Evolutionary conservation across 2,113 vertebrate species (phyloP).

Genomic region (Siphamia tubifer): DNA sequence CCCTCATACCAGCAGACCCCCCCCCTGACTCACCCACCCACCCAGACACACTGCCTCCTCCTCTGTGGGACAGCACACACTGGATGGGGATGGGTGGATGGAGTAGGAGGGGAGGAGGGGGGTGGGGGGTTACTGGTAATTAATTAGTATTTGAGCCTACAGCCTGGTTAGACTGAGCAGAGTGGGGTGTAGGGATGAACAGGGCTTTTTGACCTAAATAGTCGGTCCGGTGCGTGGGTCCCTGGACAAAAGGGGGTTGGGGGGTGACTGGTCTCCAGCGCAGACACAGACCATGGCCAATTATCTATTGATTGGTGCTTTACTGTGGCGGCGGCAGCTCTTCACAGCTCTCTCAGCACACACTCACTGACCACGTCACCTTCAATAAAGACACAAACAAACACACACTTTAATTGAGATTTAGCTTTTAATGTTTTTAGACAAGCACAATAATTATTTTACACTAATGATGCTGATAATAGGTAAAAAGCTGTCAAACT

Average conservation of each 20-base stretch:
- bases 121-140: constrained; percentile 81
- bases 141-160: constrained; percentile 84
- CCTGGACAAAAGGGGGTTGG: constrained; percentile 81
- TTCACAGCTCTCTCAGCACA: constrained; percentile 77
- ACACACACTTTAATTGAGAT: constrained; percentile 47
- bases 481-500: constrained; percentile 58
- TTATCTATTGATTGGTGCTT: constrained; percentile 90
- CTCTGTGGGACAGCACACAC: constrained; percentile 51
- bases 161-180: constrained; percentile 65
- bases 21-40: neutral
- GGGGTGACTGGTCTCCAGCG: constrained; percentile 80
- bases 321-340: constrained; percentile 82
- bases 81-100: constrained; percentile 36
- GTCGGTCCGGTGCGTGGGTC: constrained; percentile 80
- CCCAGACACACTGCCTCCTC: constrained; percentile 15
- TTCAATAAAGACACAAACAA: constrained; percentile 59
- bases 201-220: constrained; percentile 89
- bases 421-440: constrained; percentile 52
- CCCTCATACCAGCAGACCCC: constrained; percentile 49
- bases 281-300: constrained; percentile 85
- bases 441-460: constrained; percentile 77
- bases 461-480: constrained; percentile 68
- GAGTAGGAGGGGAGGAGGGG: constrained; percentile 7
- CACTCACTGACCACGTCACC: constrained; percentile 78
- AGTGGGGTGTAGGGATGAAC: constrained; percentile 73